phyloP scores from a whole-genome alignment of 2,797 vertebrate genomes.

The Mastacembelus armatus region DNA sequence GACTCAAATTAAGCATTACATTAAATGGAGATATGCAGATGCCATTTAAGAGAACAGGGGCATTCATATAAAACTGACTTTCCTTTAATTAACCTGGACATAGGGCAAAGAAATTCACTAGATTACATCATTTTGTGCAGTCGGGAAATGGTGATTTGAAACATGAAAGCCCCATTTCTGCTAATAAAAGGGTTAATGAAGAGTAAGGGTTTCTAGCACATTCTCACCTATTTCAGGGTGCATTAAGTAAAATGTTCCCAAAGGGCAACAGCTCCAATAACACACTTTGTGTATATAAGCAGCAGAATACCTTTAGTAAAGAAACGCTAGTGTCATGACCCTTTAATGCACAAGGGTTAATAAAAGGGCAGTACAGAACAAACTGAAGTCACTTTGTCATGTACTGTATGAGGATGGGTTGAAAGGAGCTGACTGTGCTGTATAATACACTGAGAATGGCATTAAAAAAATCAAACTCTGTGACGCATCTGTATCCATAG shows the following conservation, averaged over 20 bases:
- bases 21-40: background rate
- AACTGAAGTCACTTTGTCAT: no score
- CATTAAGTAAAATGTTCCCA: background rate
- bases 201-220: background rate
- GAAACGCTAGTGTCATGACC: no score
- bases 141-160: background rate
- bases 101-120: background rate
- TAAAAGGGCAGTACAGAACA: no score
- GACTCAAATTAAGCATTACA: constrained; percentile 5
- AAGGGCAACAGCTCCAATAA: background rate
- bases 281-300: no score
- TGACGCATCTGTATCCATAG: no score
- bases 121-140: background rate
- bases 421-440: no score
- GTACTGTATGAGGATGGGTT: no score
- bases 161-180: background rate
- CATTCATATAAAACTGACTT: background rate
- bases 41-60: background rate
- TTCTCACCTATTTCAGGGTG: no score
- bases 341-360: no score
- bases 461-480: no score
- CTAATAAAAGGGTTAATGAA: background rate
- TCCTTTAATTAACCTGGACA: background rate
- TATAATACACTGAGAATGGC: no score
- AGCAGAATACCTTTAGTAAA: no score